phyloP scores from a whole-genome alignment of 2,113 vertebrate genomes.

The Semicossyphus pulcher region DNA sequence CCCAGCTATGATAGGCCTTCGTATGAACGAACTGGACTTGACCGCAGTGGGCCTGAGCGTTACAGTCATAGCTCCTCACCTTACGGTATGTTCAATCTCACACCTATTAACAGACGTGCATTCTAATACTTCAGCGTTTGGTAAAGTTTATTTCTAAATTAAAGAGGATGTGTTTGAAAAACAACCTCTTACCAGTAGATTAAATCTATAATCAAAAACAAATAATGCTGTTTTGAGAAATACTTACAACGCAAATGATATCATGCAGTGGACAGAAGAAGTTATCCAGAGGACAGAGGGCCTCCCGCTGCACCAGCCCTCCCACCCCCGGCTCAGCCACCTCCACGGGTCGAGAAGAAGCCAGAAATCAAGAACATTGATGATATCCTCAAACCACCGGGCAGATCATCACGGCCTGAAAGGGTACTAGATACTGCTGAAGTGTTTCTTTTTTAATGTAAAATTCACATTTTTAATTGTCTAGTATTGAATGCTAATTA shows the following conservation, averaged over 20 bases:
- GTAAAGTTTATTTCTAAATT: no score
- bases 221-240: not conserved
- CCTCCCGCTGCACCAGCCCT: slow-evolving; percentile 83
- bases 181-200: not conserved
- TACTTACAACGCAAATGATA: slow-evolving; percentile 10
- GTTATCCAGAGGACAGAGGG: slow-evolving; percentile 91
- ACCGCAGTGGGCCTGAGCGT: slow-evolving; percentile 89
- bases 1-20: slow-evolving; percentile 89
- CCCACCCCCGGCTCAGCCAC: slow-evolving; percentile 85
- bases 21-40: slow-evolving; percentile 85
- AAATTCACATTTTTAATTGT: not conserved
- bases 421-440: slow-evolving; percentile 80
- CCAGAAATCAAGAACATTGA: slow-evolving; percentile 98
- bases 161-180: no score
- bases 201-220: not conserved
- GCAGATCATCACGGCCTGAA: slow-evolving; percentile 92
- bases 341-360: slow-evolving; percentile 92
- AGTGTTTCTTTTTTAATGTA: not conserved
- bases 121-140: no score
- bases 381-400: slow-evolving; percentile 95
- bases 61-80: slow-evolving; percentile 88
- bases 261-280: slow-evolving; percentile 89
- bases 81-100: slow-evolving; percentile 85
- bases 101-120: not conserved
- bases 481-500: not conserved